Percentiles rank a stretch among this genome's conserved stretches.
Evolutionary conservation across 2,797 vertebrate genomes (phyloP).

Genomic region (Phalloptychus januarius): DNA sequence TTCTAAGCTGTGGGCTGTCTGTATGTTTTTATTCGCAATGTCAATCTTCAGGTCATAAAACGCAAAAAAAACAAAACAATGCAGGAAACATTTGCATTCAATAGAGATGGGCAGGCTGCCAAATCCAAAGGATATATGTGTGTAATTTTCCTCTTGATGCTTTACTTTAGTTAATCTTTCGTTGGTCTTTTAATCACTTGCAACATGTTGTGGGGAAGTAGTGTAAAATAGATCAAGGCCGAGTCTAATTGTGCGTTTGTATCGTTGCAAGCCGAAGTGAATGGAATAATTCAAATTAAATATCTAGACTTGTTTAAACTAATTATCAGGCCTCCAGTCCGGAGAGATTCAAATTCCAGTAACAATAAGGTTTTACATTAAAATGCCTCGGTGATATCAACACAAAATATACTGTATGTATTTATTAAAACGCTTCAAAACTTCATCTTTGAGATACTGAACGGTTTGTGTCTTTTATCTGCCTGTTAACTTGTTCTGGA

Average conservation of each 20-base stretch:
- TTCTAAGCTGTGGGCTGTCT: conserved; percentile 13
- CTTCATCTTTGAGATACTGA: conserved; percentile 29
- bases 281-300: conserved; percentile 29
- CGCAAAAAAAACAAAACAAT: background rate
- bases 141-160: background rate
- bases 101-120: conserved; percentile 8
- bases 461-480: conserved; percentile 45
- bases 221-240: background rate
- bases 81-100: conserved; percentile 29
- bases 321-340: conserved; percentile 26
- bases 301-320: conserved; percentile 18
- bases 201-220: conserved; percentile 3
- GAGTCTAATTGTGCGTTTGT: background rate
- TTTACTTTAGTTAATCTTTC: conserved; percentile 10
- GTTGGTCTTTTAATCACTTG: conserved; percentile 18
- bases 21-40: conserved; percentile 17
- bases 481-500: conserved; percentile 63
- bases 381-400: background rate
- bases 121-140: background rate
- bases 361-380: conserved; percentile 28
- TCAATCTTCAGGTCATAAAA: conserved; percentile 30
- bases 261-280: background rate
- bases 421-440: conserved; percentile 30
- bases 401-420: background rate
- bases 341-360: conserved; percentile 27